Evolutionary conservation across 2,888 invertebrate genomes (phyloP), one percentile per base, ranked within the genome.

Genomic region (Cantharis nigra): DNA sequence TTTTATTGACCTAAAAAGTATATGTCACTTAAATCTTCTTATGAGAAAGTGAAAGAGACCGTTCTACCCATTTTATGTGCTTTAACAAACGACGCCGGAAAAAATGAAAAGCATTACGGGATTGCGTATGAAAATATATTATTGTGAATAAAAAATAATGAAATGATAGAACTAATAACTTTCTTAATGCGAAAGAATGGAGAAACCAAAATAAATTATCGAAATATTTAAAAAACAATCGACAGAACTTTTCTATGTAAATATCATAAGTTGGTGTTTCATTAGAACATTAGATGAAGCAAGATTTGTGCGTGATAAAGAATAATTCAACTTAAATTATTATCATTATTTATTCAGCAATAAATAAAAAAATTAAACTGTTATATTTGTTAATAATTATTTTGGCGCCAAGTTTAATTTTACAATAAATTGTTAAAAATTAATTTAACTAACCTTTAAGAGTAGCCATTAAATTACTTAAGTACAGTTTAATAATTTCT

Each of bases 401-500:
- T 49, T 49, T 7, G 49, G 49, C 49, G 49, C 49, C 49, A 49
- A 49, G 49, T 49, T 49, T 49, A 49, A 49, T 49, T 49, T 49
- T 49, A 67, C 20, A 23, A 67, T 67, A 23, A 67, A 67, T 67
- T 9, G 65, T n/a, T n/a, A n/a, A 67, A 67, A 67, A 16, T 67
- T 67, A 67, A 67, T 67, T 67, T 67, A 67, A 26, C 23, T 67
- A 67, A 67, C 65, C 65, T 67, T 67, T 67, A 26, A 67, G 26
- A 67, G 13, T 67, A 26, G 9, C 20, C n/a, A 23, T 67, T 64
- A 64, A 20, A 64, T n/a, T 67, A 67, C 49, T 49, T 49, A 49
- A 49, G 49, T 49, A 49, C 49, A 49, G 49, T 49, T 49, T 49
- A 49, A 49, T 49, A 49, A 49, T 49, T 49, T 49, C 49, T 67